Conservation (phyloP, 2,888 invertebrate species). For the Apamea crenata region DNA sequence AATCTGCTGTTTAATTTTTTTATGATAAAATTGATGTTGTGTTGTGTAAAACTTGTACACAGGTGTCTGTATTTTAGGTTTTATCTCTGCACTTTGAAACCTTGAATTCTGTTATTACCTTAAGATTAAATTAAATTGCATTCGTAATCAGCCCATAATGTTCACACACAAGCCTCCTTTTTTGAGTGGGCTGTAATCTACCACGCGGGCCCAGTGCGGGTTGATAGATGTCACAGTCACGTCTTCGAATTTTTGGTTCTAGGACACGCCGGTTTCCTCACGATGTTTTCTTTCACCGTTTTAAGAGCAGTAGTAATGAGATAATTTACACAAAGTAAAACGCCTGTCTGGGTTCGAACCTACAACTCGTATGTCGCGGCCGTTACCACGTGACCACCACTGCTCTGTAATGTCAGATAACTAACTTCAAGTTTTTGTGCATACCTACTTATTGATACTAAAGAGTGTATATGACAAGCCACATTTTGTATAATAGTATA, state of each 20-base stretch:
- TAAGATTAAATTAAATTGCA: neutral
- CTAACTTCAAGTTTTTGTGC: no score
- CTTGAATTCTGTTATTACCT: neutral
- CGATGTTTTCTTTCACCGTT: neutral
- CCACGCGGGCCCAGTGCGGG: neutral
- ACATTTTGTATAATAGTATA: neutral
- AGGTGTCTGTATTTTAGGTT: neutral
- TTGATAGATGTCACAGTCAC: no score
- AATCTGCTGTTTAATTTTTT: neutral
- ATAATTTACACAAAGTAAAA: no score
- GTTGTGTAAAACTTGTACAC: neutral
- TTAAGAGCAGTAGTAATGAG: neutral
- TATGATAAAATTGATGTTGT: neutral
- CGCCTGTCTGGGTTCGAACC: no score
- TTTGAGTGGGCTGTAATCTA: neutral
- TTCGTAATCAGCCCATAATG: neutral
- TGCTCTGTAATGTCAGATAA: no score
- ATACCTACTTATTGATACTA: no score
- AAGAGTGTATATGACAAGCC: neutral
- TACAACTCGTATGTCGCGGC: no score
- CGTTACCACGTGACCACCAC: no score
- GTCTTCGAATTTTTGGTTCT: neutral
- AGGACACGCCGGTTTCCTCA: neutral
- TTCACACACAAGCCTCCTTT: neutral
- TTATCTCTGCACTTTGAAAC: neutral